phyloP scores from a whole-genome alignment of 2,113 vertebrate species.

The Sitta europaea region DNA sequence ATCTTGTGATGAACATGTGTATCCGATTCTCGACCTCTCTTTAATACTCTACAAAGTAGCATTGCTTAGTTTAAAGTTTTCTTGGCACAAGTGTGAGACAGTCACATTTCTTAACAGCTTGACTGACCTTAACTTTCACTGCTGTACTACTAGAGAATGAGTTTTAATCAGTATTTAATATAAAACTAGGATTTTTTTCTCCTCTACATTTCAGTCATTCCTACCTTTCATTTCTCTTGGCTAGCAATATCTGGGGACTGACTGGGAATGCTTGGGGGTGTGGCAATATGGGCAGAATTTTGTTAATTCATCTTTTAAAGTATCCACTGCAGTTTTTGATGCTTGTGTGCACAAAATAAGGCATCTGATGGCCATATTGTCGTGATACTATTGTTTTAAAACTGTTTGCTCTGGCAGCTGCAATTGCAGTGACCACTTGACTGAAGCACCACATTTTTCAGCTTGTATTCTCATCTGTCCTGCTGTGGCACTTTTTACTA shows the following conservation, averaged over 20 bases:
- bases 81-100: not conserved
- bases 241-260: not conserved
- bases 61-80: slow-evolving; percentile 20
- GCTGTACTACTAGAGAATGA: not conserved
- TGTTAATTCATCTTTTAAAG: not conserved
- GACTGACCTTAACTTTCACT: slow-evolving; percentile 25
- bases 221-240: not conserved
- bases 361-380: too few relatives aligned
- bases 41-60: not conserved
- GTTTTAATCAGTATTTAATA: slow-evolving; percentile 1
- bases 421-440: not conserved
- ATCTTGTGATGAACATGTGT: not conserved
- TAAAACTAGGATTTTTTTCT: not conserved
- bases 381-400: not conserved
- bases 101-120: not conserved
- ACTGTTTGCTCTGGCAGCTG: not conserved
- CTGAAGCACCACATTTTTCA: not conserved
- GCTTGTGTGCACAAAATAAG: not conserved
- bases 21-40: not conserved
- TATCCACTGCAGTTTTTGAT: not conserved
- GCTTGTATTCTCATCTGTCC: not conserved
- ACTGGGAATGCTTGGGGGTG: not conserved
- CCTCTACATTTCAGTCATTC: not conserved
- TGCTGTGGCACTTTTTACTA: not conserved
- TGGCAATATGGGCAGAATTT: not conserved